Evolutionary conservation across 2,113 vertebrate species (phyloP).

Genomic region (Chroicocephalus ridibundus): DNA sequence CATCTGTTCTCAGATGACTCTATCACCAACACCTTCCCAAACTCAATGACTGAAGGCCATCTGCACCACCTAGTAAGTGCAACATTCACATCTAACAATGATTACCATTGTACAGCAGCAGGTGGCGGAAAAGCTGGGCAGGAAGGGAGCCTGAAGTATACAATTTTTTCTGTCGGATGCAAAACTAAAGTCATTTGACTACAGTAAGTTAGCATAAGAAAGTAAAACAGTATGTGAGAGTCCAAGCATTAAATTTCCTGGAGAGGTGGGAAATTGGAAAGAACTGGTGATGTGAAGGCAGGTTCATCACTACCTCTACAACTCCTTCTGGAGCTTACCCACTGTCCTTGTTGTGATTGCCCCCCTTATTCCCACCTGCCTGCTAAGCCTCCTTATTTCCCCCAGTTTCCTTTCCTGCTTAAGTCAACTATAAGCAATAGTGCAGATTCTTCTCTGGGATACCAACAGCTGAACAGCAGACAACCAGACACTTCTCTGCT

Average conservation of each 20-base stretch:
- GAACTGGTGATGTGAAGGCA: neutral
- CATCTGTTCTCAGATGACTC: neutral
- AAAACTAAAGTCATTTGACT: neutral
- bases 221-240: neutral
- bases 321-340: neutral
- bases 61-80: neutral
- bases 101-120: neutral
- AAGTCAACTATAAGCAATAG: neutral
- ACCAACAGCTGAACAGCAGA: neutral
- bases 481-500: neutral
- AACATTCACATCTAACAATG: fast-evolving
- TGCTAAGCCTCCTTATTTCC: neutral
- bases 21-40: neutral
- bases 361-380: neutral
- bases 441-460: neutral
- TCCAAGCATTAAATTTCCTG: neutral
- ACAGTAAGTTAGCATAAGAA: neutral
- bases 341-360: neutral
- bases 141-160: neutral
- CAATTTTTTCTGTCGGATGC: neutral
- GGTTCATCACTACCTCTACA: neutral
- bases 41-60: neutral
- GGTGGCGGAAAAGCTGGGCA: neutral
- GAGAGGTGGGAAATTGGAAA: neutral
- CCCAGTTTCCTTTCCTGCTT: neutral